A percentile compares a stretch with the other conserved stretches of the same genome.
Conservation (phyloP, 35 echinoderm and acorn worm genomes). For the Heliocidaris erythrogramma region DNA sequence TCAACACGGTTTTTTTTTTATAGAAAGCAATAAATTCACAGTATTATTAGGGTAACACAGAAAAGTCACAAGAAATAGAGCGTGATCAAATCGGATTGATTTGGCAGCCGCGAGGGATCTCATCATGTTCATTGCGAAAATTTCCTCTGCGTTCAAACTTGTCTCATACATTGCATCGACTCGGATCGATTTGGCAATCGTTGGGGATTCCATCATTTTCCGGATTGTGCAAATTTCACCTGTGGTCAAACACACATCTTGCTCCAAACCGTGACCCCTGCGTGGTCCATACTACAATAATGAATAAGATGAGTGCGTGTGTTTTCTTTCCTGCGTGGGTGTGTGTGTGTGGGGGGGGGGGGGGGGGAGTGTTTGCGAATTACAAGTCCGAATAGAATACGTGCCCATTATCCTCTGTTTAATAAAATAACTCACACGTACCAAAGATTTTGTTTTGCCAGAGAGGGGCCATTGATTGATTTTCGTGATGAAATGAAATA, state of each 20-base stretch:
- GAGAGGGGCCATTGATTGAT: too few species aligned
- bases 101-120: not conserved
- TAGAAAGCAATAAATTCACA: not conserved
- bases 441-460: too few species aligned
- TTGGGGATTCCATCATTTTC: not conserved
- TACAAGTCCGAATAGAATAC: too few species aligned
- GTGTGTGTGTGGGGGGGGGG: too few species aligned
- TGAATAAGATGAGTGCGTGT: too few species aligned
- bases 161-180: not conserved
- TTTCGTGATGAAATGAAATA: too few species aligned
- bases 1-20: not conserved
- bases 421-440: too few species aligned
- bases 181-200: not conserved
- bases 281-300: too few species aligned
- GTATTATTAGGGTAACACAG: not conserved
- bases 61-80: constrained; percentile 2
- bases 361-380: too few species aligned
- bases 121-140: not conserved
- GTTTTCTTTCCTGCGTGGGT: too few species aligned
- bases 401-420: too few species aligned
- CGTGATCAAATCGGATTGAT: not conserved
- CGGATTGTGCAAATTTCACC: not conserved
- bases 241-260: not conserved
- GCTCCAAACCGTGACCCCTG: not conserved
- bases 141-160: not conserved